Percentiles rank a stretch among this genome's conserved stretches.
These are phyloP conservation scores for Candidula unifasciata DNA, from an alignment of 2,888 invertebrate genomes.

Conservation along the genomic window DNA sequence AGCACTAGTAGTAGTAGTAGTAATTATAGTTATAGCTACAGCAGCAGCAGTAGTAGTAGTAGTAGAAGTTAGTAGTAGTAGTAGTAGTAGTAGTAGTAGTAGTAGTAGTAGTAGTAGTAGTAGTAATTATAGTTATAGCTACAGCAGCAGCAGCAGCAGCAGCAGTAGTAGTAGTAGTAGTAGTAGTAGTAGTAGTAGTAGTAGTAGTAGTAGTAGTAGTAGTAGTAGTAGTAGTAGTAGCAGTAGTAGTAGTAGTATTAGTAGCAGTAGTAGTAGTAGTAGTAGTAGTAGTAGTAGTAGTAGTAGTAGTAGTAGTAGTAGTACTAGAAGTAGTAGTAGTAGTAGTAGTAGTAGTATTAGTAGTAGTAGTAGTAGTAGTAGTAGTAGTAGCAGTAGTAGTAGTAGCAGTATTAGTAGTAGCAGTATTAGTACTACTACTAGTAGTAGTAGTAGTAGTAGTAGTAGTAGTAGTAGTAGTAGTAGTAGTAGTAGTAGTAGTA, in stretches of 20 bases:
- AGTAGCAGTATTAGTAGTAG: not conserved
- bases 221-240: not conserved
- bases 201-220: not conserved
- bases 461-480: constrained; percentile 4
- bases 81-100: not conserved
- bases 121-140: not conserved
- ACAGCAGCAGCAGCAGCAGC: not conserved
- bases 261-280: constrained; percentile 23
- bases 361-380: constrained; percentile 5
- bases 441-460: constrained; percentile 3
- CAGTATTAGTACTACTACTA: not conserved
- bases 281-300: not conserved
- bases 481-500: too few species aligned
- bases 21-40: not conserved
- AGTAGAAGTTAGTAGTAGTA: not conserved
- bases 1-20: not conserved
- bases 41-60: not conserved
- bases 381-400: not conserved
- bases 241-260: not conserved
- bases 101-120: not conserved
- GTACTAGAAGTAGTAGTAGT: not conserved
- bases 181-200: not conserved
- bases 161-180: not conserved
- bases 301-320: constrained; percentile 5
- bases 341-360: not conserved